These are phyloP conservation scores for Drosophila subobscura DNA, from an alignment of 1,140 invertebrate genomes.

Conservation along the genomic window DNA sequence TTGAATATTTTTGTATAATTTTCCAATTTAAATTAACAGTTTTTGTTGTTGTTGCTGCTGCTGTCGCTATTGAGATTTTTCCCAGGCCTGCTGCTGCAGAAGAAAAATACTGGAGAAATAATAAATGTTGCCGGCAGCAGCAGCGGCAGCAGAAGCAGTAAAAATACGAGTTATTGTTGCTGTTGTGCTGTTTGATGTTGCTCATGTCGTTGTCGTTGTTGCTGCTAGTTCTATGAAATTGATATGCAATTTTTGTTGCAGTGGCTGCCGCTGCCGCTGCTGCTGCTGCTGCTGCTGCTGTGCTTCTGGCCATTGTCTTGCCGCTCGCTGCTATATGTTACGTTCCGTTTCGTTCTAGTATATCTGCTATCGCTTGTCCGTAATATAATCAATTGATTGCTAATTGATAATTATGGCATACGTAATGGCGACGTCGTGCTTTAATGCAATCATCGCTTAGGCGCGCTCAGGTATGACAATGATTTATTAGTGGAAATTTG, in stretches of 20 bases:
- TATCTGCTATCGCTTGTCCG: slow-evolving; percentile 26
- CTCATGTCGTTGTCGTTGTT: slow-evolving; percentile 10
- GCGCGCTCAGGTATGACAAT: not conserved
- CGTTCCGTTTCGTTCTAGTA: slow-evolving; percentile 32
- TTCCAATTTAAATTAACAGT: slow-evolving; percentile 82
- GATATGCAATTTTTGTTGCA: slow-evolving; percentile 51
- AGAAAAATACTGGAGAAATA: slow-evolving; percentile 8
- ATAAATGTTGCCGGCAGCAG: slow-evolving; percentile 51
- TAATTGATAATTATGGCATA: slow-evolving; percentile 79
- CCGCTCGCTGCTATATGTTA: not conserved
- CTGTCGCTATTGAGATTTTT: slow-evolving; percentile 60
- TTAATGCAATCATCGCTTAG: not conserved
- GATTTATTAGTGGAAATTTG: not conserved
- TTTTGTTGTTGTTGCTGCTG: slow-evolving; percentile 41
- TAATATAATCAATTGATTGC: slow-evolving; percentile 78
- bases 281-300: slow-evolving; percentile 8
- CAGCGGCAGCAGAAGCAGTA: slow-evolving; percentile 37
- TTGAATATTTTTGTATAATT: slow-evolving; percentile 82
- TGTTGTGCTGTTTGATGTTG: slow-evolving; percentile 20
- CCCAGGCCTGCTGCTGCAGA: slow-evolving; percentile 60
- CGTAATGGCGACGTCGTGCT: slow-evolving; percentile 38
- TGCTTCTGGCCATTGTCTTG: slow-evolving; percentile 44
- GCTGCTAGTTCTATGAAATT: slow-evolving; percentile 29
- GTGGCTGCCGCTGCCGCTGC: slow-evolving; percentile 11
- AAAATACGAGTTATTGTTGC: slow-evolving; percentile 64